These are phyloP conservation scores for Picus viridis DNA, from an alignment of 2,797 vertebrate genomes.

Conservation along the genomic window DNA sequence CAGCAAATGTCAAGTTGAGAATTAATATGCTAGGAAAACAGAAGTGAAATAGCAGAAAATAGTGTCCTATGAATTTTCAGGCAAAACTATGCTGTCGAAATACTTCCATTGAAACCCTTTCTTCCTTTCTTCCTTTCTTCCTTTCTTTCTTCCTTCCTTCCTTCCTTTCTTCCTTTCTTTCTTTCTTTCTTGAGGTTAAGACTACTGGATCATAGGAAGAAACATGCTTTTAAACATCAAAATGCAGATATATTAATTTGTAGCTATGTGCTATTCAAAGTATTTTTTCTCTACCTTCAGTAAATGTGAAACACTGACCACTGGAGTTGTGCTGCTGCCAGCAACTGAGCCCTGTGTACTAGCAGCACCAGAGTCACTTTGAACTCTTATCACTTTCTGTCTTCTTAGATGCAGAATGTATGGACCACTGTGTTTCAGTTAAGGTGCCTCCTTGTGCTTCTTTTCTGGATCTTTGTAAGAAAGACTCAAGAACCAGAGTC, in stretches of 20 bases:
- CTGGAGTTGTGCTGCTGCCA: background rate
- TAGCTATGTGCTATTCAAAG: background rate
- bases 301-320: background rate
- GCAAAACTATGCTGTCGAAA: background rate
- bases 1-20: conserved; percentile 73
- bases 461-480: background rate
- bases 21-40: conserved; percentile 68
- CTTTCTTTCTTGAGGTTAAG: background rate
- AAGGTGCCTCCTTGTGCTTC: background rate
- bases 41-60: conserved; percentile 21
- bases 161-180: no score
- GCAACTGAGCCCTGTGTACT: background rate
- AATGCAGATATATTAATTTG: background rate
- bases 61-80: background rate
- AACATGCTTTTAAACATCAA: background rate
- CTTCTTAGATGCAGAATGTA: background rate
- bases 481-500: background rate
- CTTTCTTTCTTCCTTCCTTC: no score
- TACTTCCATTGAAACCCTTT: background rate
- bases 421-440: background rate
- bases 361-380: background rate
- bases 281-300: background rate
- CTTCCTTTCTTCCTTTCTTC: background rate
- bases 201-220: background rate
- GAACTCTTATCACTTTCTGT: background rate